phyloP scores from a whole-genome alignment of 1,140 invertebrate genomes.

The Tribolium castaneum region DNA sequence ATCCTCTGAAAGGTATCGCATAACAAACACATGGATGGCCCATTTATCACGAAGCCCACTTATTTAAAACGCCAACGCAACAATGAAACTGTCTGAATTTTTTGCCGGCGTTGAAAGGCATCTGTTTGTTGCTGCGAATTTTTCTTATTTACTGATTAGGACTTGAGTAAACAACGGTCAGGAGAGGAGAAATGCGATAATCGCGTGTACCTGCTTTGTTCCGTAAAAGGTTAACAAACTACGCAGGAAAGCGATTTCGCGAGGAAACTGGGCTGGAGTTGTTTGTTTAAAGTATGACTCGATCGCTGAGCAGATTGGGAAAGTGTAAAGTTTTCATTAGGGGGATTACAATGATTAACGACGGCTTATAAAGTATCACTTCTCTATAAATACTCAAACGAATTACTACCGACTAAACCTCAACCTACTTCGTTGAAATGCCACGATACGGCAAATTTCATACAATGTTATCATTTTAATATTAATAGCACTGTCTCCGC shows the following conservation, averaged over 20 bases:
- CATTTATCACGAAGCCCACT: not conserved
- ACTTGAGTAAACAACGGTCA: slow-evolving; percentile 3
- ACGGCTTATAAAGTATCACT: slow-evolving; percentile 25
- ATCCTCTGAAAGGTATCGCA: slow-evolving; percentile 8
- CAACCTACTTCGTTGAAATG: slow-evolving; percentile 13
- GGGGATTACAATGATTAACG: slow-evolving; percentile 20
- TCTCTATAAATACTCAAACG: slow-evolving; percentile 22
- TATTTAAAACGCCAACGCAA: not conserved
- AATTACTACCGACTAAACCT: slow-evolving; percentile 15
- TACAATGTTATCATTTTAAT: not conserved
- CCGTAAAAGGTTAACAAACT: slow-evolving; percentile 26
- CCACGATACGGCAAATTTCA: slow-evolving; percentile 7
- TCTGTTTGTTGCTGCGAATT: not conserved
- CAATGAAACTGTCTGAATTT: not conserved
- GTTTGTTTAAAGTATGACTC: slow-evolving; percentile 26
- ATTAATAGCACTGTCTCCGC: not conserved
- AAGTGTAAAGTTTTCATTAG: slow-evolving; percentile 24
- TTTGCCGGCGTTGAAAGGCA: not conserved
- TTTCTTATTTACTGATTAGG: not conserved
- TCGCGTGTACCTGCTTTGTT: not conserved
- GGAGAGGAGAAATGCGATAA: slow-evolving; percentile 9
- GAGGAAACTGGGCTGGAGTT: slow-evolving; percentile 15
- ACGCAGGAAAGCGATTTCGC: not conserved
- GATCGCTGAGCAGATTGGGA: slow-evolving; percentile 16
- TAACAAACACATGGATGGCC: slow-evolving; percentile 29